These are phyloP conservation scores for Cheirogaleus medius DNA, from an alignment of 2,113 vertebrate genomes.

Conservation along the genomic window DNA sequence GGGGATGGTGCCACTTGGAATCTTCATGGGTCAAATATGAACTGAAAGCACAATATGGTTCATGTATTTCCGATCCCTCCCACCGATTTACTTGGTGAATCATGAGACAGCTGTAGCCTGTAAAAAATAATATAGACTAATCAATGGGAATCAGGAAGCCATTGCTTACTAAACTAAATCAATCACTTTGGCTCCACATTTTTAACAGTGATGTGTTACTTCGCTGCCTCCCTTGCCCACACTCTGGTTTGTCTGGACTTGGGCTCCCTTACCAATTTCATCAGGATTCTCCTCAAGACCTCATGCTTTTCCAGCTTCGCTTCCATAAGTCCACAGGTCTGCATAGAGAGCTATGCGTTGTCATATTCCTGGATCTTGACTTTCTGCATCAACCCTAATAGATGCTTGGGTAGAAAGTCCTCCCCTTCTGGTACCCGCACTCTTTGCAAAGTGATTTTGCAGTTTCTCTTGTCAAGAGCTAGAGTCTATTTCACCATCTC, in stretches of 20 bases:
- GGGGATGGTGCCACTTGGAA: background rate
- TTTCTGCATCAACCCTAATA: background rate
- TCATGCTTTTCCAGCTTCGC: background rate
- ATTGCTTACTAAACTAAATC: background rate
- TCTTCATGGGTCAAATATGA: background rate
- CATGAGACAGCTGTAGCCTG: background rate
- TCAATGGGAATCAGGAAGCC: background rate
- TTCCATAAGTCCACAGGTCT: background rate
- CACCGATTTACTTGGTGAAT: background rate
- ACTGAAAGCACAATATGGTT: background rate
- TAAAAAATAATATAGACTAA: background rate
- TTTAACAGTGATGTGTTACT: background rate
- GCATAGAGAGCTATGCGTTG: background rate
- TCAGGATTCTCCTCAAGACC: background rate
- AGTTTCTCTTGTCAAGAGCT: background rate
- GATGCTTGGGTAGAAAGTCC: accelerated
- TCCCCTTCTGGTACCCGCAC: background rate
- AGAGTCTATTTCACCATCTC: background rate
- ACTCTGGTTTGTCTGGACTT: background rate
- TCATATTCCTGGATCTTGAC: background rate
- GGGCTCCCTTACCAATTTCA: background rate
- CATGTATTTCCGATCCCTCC: background rate
- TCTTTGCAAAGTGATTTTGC: background rate
- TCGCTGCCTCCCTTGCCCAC: background rate
- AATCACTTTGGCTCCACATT: background rate